Percentiles rank a stretch among this genome's conserved stretches.
Conservation (phyloP, 2,888 invertebrate genomes). For the Agrotis segetum region DNA sequence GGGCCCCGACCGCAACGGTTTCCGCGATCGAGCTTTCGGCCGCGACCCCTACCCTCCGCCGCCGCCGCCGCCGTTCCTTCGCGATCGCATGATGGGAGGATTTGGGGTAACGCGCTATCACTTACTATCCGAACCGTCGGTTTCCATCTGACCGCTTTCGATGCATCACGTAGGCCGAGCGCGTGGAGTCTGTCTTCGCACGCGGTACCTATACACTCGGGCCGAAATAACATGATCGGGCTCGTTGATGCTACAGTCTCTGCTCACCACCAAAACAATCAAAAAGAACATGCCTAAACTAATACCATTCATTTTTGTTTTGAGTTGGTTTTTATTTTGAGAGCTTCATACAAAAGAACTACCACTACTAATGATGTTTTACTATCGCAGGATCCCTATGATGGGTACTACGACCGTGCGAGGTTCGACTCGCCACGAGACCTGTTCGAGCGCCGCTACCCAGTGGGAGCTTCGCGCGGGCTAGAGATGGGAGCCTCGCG, state of each 20-base stretch:
- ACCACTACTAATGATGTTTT: constrained; percentile 31
- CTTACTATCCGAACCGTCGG: constrained; percentile 77
- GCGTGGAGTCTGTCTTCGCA: constrained; percentile 79
- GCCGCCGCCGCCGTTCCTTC: constrained; percentile 97
- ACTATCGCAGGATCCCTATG: constrained; percentile 92
- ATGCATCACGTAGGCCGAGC: constrained; percentile 84
- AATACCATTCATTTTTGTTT: constrained; percentile 39
- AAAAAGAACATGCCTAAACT: constrained; percentile 16
- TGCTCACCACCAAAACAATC: constrained; percentile 53
- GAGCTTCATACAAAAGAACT: background rate
- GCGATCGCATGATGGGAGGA: constrained; percentile 98
- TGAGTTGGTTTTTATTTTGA: constrained; percentile 34
- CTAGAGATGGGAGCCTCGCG: constrained; percentile 90
- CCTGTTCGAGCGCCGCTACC: constrained; percentile 95
- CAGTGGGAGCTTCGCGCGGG: constrained; percentile 90
- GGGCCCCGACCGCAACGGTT: constrained; percentile 95
- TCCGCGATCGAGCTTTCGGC: constrained; percentile 96
- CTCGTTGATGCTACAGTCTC: constrained; percentile 80
- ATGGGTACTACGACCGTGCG: constrained; percentile 95
- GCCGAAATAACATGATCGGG: constrained; percentile 72
- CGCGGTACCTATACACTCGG: constrained; percentile 80
- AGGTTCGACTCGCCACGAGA: constrained; percentile 95
- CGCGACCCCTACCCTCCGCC: constrained; percentile 97
- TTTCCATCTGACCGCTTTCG: constrained; percentile 69
- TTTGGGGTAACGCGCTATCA: constrained; percentile 93